phyloP scores from a whole-genome alignment of 2,888 invertebrate species.

The Oxytorus armatus region DNA sequence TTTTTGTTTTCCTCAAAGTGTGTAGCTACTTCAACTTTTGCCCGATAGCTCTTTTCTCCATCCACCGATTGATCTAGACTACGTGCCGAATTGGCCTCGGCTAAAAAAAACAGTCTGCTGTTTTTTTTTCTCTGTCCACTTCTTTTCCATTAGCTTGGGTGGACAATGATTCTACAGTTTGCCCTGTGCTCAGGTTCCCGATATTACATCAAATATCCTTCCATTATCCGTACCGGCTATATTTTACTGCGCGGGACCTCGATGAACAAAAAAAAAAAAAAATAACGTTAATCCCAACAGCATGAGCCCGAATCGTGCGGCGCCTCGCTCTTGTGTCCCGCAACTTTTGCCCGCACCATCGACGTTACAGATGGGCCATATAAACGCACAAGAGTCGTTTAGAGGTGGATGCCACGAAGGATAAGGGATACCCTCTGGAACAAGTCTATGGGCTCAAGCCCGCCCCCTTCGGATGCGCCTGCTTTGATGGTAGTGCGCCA shows the following conservation, averaged over 20 bases:
- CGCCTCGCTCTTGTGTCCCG: slow-evolving; percentile 40
- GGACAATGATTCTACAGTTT: background rate
- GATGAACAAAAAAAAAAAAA: slow-evolving; percentile 54
- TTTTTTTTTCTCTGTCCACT: background rate
- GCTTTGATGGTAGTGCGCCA: slow-evolving; percentile 70
- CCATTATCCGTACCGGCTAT: slow-evolving; percentile 51
- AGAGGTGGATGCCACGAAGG: slow-evolving; percentile 67
- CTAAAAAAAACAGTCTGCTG: background rate
- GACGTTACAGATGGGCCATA: slow-evolving; percentile 75
- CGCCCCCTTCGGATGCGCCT: slow-evolving; percentile 18
- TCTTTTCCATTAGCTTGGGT: background rate
- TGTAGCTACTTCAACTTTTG: no score
- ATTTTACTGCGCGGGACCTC: slow-evolving; percentile 39
- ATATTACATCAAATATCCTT: slow-evolving; percentile 44
- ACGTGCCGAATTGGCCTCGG: background rate
- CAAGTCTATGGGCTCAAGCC: slow-evolving; percentile 25
- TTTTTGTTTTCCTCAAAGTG: no score
- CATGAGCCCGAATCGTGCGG: slow-evolving; percentile 35
- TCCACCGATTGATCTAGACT: no score
- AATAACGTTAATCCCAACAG: slow-evolving; percentile 61
- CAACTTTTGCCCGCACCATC: slow-evolving; percentile 69
- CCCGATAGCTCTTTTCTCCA: no score
- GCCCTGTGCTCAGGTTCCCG: background rate
- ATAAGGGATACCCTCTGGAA: slow-evolving; percentile 48
- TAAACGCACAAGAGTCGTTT: slow-evolving; percentile 75